Evolutionary conservation across 2,113 vertebrate species (phyloP), one percentile per base, ranked within the genome.

Genomic region (Perca fluviatilis): DNA sequence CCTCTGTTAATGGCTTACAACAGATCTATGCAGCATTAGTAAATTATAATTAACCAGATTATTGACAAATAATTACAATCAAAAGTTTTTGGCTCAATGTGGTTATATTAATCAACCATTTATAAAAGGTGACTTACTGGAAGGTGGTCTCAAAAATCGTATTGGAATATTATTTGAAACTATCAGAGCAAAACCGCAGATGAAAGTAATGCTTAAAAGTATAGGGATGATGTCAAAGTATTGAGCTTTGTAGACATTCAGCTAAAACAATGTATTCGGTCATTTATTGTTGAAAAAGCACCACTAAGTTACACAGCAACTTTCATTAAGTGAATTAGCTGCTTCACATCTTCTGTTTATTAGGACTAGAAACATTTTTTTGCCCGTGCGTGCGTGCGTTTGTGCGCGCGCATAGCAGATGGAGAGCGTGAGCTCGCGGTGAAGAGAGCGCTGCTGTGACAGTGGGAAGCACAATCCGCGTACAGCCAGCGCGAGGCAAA

Each of bases 391-490:
- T 46, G 36, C 16, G 54, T 46, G 50, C 3, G 54, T 67, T 68
- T 9, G 72, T 33, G 62, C 18, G 74, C 50, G 71, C 71, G 73
- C 61, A 4, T 8, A 36, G 65, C 85, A 83, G 66, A 56, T 54
- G 83, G 71, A 68, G 76, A 36, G 53, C 36, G 81, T n/a, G 83
- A 30, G 81, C 68, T 54, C 77, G 81, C 77, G 77, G 11, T 0
- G 51, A 76, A 9, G 60, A 68, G 67, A 19, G 77, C 68, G 77
- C 70, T 49, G 86, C 71, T 47, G 63, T 63, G 76, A 73, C 83
- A 50, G 87, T 79, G 76, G 73, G 87, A 79, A 74, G 85, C 83
- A 62, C 85, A 86, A 60, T 68, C 89, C 67, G 83, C 83, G 84
- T 83, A 89, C 83, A 89, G 81, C 49, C 75, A 73, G 80, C 84